Conservation (phyloP, 2,797 vertebrate genomes). For the Simalia tracyae region DNA sequence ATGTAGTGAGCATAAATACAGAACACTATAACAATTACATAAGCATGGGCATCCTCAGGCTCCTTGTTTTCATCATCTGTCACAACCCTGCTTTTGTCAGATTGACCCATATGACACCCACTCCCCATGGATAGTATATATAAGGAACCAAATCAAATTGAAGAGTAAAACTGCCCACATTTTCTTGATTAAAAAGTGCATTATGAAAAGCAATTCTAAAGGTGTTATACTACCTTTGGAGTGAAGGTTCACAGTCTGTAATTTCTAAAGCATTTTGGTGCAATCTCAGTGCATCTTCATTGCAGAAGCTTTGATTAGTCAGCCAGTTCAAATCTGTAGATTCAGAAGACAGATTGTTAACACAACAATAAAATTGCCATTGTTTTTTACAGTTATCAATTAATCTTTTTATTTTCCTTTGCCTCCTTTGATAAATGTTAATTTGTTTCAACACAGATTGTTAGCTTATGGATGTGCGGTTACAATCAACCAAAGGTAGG, state of each 20-base stretch:
- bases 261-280: slow-evolving; percentile 73
- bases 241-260: slow-evolving; percentile 37
- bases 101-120: not conserved
- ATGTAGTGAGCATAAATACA: not conserved
- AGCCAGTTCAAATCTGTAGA: slow-evolving; percentile 85
- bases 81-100: not conserved
- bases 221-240: slow-evolving; percentile 71
- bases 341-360: slow-evolving; percentile 45
- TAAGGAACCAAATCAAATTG: not conserved
- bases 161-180: not conserved
- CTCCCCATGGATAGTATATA: not conserved
- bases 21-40: not conserved
- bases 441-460: not conserved
- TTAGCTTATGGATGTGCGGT: not conserved
- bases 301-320: slow-evolving; percentile 87
- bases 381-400: slow-evolving; percentile 38
- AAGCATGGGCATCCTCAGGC: not conserved
- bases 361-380: not conserved
- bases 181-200: not conserved
- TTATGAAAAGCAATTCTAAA: slow-evolving; percentile 26
- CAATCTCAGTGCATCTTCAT: slow-evolving; percentile 75
- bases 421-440: not conserved
- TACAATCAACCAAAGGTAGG: not conserved
- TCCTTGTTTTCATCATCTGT: not conserved
- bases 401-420: slow-evolving; percentile 13